Evolutionary conservation across 2,113 vertebrate species (phyloP).

Genomic region (Eidolon helvum): DNA sequence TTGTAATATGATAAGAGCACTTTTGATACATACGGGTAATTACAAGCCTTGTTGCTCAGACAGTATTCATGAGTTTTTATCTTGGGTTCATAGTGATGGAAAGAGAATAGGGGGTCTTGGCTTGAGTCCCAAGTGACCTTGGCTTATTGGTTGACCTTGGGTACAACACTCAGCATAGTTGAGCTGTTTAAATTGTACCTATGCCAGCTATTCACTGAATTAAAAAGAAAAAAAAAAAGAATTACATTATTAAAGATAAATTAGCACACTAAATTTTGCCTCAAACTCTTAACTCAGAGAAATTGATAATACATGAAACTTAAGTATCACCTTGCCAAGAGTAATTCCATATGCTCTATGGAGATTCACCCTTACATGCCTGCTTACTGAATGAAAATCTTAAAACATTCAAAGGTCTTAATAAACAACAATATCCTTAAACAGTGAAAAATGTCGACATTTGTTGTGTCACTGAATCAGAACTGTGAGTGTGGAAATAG

Average conservation of each 20-base stretch:
- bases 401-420: not conserved
- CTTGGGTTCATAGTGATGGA: constrained; percentile 38
- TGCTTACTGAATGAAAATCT: not conserved
- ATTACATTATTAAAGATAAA: not conserved
- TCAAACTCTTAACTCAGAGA: not conserved
- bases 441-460: not conserved
- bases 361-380: not conserved
- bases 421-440: not conserved
- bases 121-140: constrained; percentile 52
- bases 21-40: constrained; percentile 70
- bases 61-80: constrained; percentile 64
- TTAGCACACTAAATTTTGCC: not conserved
- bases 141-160: constrained; percentile 42
- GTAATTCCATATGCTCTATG: accelerated
- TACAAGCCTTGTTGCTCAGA: constrained; percentile 48
- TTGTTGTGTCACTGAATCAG: not conserved
- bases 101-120: constrained; percentile 62
- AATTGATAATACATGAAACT: not conserved
- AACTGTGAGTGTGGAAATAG: accelerated
- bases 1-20: constrained; percentile 81
- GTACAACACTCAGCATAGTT: constrained; percentile 40
- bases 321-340: not conserved
- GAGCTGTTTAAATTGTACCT: constrained; percentile 23
- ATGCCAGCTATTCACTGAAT: constrained; percentile 24
- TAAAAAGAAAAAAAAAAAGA: not conserved